Base-by-base conservation (phyloP, 2,113 vertebrate species). In the Syngnathus floridae region DNA sequence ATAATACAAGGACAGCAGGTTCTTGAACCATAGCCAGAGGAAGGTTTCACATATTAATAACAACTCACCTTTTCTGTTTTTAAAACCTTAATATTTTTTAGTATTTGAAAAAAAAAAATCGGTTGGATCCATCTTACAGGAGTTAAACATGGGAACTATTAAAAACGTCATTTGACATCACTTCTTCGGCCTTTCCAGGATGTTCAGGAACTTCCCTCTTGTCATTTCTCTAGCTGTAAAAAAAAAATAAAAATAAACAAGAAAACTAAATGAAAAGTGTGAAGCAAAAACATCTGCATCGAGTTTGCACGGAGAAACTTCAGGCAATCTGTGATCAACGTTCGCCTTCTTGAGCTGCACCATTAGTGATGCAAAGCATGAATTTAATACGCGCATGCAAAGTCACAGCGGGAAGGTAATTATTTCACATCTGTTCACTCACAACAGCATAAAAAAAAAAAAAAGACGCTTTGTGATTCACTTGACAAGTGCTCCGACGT, bases 191-290 rank as follows among this genome's bases (percentile, higher is more conserved):
- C 95, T 95, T 86, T 98, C 96, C 85, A 98, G 82, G 85, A 99
- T 98, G 86, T 99, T 99, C 81, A 99, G 91, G 83, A 99, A 98
- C 83, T 99, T 99, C 2, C 96, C 96, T 63, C 96, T 90, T 65
- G 97, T 99, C 96, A 99, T 99, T 90, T 99, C 97, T 85, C 96
- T 90, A 69, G 97, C 97, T 99, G 92, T 56, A 94, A 92, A 85
- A 82, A 85, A 82, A 22, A 86, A 72, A 65, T 43, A 70, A 36
- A 35, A 9, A 14, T 2, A 35, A 35, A 40, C 57, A 17, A 62
- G 67, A 51, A 67, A n/a, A 60, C 26, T 14, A 64, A 1, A 70
- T 68, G 12, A 71, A 16, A 79, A 76, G 71, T n/a, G 17, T 65
- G 12, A 19, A 45, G 0, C 1, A 56, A 56, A 74, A 71, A 11